A percentile compares a stretch with the other conserved stretches of the same genome.
phyloP scores from a whole-genome alignment of 1,140 invertebrate genomes.

The Pseudomyrmex gracilis region DNA sequence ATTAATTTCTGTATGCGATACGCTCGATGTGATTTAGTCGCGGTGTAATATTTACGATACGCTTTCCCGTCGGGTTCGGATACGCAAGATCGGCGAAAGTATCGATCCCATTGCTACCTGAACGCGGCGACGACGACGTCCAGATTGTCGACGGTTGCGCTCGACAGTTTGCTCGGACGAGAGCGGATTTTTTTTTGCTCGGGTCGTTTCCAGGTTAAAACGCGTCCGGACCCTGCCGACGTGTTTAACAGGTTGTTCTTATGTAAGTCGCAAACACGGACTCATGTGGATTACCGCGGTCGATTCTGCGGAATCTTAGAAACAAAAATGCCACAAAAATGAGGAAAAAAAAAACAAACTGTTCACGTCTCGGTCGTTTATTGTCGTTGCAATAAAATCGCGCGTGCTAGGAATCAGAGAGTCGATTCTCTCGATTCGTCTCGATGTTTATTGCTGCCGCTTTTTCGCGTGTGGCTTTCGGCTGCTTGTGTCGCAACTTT shows the following conservation, averaged over 20 bases:
- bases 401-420: no score
- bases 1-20: no score
- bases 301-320: slow-evolving; percentile 3
- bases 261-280: slow-evolving; percentile 52
- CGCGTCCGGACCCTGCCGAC: slow-evolving; percentile 36
- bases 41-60: not conserved
- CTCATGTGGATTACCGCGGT: not conserved
- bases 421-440: no score
- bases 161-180: not conserved
- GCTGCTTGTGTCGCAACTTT: no score
- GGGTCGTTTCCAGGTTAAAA: slow-evolving; percentile 63
- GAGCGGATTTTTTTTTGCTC: slow-evolving; percentile 45
- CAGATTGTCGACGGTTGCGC: no score
- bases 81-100: slow-evolving; percentile 23
- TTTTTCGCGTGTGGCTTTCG: no score
- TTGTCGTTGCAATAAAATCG: no score
- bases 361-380: no score
- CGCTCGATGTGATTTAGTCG: no score
- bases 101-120: slow-evolving; percentile 33
- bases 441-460: no score
- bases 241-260: slow-evolving; percentile 59
- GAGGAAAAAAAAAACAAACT: no score
- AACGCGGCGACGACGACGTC: not conserved
- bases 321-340: not conserved
- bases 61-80: not conserved